Evolutionary conservation across 2,113 vertebrate genomes (phyloP).

Genomic region (Dermatemys mawii): DNA sequence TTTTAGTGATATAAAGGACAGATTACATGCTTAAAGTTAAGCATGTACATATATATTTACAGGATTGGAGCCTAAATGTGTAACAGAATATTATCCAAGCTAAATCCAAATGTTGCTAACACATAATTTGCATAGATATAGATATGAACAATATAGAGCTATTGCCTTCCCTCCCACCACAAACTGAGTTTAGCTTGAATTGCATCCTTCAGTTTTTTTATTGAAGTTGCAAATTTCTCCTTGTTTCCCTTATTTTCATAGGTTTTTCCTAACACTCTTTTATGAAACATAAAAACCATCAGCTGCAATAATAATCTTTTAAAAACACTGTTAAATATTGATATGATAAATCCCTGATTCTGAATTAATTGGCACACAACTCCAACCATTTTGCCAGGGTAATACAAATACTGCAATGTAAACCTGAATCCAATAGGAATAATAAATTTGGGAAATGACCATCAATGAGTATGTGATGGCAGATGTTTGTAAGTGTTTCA

Average conservation of each 20-base stretch:
- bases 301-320: not conserved
- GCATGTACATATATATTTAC: accelerated
- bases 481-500: too few relatives aligned
- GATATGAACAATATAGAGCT: not conserved
- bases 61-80: not conserved
- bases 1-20: not conserved
- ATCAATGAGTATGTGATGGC: not conserved
- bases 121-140: not conserved
- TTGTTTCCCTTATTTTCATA: not conserved
- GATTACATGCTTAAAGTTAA: accelerated
- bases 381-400: not conserved
- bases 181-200: not conserved
- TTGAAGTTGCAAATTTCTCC: not conserved
- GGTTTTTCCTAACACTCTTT: not conserved
- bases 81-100: not conserved
- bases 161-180: not conserved
- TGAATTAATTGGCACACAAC: not conserved
- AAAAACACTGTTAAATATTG: not conserved
- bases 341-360: not conserved
- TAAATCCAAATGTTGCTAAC: not conserved
- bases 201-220: not conserved
- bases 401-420: not conserved
- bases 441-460: not conserved
- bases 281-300: not conserved
- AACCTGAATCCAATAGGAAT: not conserved